Conservation (phyloP, 2,113 vertebrate species). For the Rynchops niger region DNA sequence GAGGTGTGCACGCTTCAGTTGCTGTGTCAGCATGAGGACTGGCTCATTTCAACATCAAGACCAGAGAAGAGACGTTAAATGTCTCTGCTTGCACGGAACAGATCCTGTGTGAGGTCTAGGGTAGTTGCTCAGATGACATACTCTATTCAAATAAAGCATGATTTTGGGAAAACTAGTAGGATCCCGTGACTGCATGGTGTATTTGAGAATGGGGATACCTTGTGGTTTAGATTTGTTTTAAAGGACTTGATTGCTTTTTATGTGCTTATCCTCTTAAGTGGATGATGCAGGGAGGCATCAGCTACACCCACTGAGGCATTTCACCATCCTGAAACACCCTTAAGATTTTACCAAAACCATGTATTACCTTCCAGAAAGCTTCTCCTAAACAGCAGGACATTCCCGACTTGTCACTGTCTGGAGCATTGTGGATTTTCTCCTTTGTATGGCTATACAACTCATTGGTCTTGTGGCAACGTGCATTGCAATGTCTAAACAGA, state of each 20-base stretch:
- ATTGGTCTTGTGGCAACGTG: background rate
- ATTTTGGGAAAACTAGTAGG: background rate
- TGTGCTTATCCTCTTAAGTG: background rate
- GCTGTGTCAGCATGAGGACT: constrained; percentile 13
- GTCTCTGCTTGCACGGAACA: background rate
- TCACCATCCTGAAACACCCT: background rate
- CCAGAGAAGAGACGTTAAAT: background rate
- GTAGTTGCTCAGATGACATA: background rate
- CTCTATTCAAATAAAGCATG: background rate
- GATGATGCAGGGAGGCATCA: background rate
- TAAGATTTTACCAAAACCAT: background rate
- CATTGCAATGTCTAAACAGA: background rate
- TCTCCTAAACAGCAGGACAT: background rate
- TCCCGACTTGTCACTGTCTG: background rate
- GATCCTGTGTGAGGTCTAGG: background rate
- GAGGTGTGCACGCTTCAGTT: background rate
- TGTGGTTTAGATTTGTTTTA: background rate
- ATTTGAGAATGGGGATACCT: background rate
- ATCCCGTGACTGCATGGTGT: background rate
- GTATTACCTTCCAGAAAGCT: background rate
- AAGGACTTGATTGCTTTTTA: background rate
- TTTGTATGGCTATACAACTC: background rate
- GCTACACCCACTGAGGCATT: background rate
- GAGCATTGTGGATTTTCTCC: background rate
- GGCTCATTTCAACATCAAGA: background rate